Evolutionary conservation across 2,797 vertebrate species (phyloP).

Genomic region (Catostomus latipinnis): DNA sequence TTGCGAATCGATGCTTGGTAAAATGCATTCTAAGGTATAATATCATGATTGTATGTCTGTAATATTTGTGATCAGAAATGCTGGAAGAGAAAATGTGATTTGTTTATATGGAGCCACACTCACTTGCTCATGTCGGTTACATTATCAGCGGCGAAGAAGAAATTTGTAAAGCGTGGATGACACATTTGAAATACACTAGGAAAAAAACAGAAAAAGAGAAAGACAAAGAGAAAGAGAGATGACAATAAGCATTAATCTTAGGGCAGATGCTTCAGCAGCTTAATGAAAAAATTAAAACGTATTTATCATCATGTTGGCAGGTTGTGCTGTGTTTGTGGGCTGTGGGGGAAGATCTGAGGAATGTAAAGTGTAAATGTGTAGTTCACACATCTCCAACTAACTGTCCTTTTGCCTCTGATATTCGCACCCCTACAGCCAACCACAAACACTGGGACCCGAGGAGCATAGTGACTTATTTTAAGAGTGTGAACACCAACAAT

Average conservation of each 20-base stretch:
- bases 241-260: slow-evolving; percentile 27
- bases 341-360: slow-evolving; percentile 37
- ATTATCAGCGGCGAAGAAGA: slow-evolving; percentile 90
- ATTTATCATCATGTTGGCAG: slow-evolving; percentile 38
- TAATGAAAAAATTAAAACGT: slow-evolving; percentile 31
- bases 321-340: slow-evolving; percentile 20
- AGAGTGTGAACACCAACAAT: background rate
- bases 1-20: background rate
- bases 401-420: slow-evolving; percentile 33
- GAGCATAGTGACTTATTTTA: background rate
- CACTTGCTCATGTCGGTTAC: slow-evolving; percentile 93
- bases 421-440: slow-evolving; percentile 30
- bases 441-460: slow-evolving; percentile 19
- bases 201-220: slow-evolving; percentile 4
- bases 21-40: background rate
- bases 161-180: slow-evolving; percentile 88
- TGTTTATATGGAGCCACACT: slow-evolving; percentile 64
- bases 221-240: slow-evolving; percentile 16
- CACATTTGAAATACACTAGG: slow-evolving; percentile 91
- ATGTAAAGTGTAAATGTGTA: slow-evolving; percentile 39
- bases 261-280: slow-evolving; percentile 17
- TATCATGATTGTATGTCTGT: background rate
- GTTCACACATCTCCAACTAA: slow-evolving; percentile 35
- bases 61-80: background rate
- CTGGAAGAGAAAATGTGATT: background rate